A percentile compares a stretch with the other conserved stretches of the same genome.
These are phyloP conservation scores for Bombyx huttoni DNA, from an alignment of 2,888 invertebrate genomes.

Conservation along the genomic window DNA sequence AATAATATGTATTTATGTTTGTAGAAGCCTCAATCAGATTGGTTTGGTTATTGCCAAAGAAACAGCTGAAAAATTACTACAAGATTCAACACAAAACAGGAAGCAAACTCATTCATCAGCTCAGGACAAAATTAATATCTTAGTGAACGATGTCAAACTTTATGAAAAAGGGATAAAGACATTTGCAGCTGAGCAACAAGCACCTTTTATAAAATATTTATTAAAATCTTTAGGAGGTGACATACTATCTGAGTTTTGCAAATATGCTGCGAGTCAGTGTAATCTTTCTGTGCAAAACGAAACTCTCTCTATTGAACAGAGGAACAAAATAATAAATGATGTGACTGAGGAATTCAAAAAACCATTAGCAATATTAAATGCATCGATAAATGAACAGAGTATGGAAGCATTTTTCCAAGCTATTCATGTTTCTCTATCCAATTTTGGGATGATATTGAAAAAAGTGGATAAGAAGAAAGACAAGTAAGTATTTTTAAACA, in stretches of 20 bases:
- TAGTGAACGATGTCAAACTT: slow-evolving; percentile 81
- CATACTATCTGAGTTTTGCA: slow-evolving; percentile 82
- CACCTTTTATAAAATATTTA: slow-evolving; percentile 84
- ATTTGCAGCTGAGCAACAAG: slow-evolving; percentile 75
- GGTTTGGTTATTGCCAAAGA: slow-evolving; percentile 79
- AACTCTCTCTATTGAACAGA: slow-evolving; percentile 75
- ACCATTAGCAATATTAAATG: slow-evolving; percentile 77
- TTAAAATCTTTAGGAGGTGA: slow-evolving; percentile 88
- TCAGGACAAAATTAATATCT: slow-evolving; percentile 85
- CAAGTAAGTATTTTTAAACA: slow-evolving; percentile 40
- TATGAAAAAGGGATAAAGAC: slow-evolving; percentile 85
- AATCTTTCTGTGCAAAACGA: slow-evolving; percentile 75
- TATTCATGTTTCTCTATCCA: slow-evolving; percentile 79
- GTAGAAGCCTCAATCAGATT: slow-evolving; percentile 76
- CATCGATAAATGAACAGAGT: slow-evolving; percentile 76
- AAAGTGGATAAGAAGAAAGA: slow-evolving; percentile 94
- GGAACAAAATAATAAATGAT: slow-evolving; percentile 79
- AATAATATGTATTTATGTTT: slow-evolving; percentile 16
- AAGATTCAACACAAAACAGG: slow-evolving; percentile 77
- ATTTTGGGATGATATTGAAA: slow-evolving; percentile 85
- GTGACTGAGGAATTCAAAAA: slow-evolving; percentile 78
- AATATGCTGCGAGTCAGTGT: slow-evolving; percentile 83
- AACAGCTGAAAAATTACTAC: slow-evolving; percentile 81
- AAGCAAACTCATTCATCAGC: slow-evolving; percentile 86
- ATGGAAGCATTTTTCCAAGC: slow-evolving; percentile 85